Evolutionary conservation across 1,140 invertebrate species (phyloP), one percentile per base, ranked within the genome.

Genomic region (Gryon sp.): DNA sequence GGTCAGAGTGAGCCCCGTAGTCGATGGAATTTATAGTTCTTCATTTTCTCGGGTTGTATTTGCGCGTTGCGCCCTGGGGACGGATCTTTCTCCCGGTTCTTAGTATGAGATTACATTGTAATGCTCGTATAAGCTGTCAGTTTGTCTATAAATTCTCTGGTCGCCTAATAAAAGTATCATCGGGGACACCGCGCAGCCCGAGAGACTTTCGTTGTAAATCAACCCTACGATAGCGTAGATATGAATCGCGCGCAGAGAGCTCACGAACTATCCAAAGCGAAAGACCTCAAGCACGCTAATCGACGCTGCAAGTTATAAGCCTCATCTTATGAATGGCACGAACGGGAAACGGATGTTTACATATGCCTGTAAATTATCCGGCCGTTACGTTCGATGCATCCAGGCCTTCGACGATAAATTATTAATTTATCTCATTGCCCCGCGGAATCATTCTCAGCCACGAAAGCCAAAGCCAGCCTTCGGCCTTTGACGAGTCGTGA

Each of bases 151-250:
- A 80, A 80, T 79, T 81, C n/a, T 77, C 73, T 70, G 55, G 41
- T 48, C 63, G 62, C 60, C 74, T 76, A 77, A 81, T 81, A 79
- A 81, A 79, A 81, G 74, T 79, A 81, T 77, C 80, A 79, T 81
- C 77, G 80, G 69, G 66, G 72, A 68, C 43, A 48, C n/a, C n/a
- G n/a, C n/a, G n/a, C n/a, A 72, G 66, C 60, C 26, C 26, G 55
- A 45, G 41, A 65, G 62, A 53, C 72, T 52, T 76, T 68, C 55
- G 78, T 76, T 78, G 72, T 80, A 81, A 81, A 78, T 80, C 80
- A 81, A 80, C 80, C 75, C 74, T n/a, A 74, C 75, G 77, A 77
- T 81, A 75, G 80, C 75, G 62, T 70, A 80, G 78, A 79, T 79
- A 81, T 62, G 76, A n/a, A 74, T 77, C 79, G 53, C 69, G 78